Percentiles rank a stretch among this genome's conserved stretches.
These are phyloP conservation scores for Brachypodius melanocephalos DNA, from an alignment of 2,113 vertebrate genomes.

Conservation along the genomic window DNA sequence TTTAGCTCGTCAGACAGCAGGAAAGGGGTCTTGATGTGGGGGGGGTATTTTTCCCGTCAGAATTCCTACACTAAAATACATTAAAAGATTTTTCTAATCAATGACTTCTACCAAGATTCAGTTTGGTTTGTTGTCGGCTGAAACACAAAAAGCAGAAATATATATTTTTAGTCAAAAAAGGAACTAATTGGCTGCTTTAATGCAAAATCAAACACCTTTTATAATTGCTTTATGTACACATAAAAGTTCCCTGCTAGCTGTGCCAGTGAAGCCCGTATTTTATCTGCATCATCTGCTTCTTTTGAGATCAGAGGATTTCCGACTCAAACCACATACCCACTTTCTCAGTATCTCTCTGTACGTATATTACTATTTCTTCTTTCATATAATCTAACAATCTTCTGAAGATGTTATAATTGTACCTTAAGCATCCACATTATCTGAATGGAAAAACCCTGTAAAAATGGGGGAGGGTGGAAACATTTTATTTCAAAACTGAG, in stretches of 20 bases:
- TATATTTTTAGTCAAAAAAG: slow-evolving; percentile 45
- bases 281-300: slow-evolving; percentile 71
- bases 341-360: slow-evolving; percentile 45
- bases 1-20: neutral
- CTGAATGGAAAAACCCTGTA: slow-evolving; percentile 18
- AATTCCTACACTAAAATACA: neutral
- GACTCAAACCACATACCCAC: slow-evolving; percentile 33
- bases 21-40: neutral
- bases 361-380: slow-evolving; percentile 54
- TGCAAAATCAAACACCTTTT: slow-evolving; percentile 69
- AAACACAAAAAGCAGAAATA: slow-evolving; percentile 29
- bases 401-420: slow-evolving; percentile 62
- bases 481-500: neutral
- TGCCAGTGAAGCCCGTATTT: slow-evolving; percentile 59
- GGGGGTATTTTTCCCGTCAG: neutral
- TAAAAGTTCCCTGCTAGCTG: slow-evolving; percentile 61
- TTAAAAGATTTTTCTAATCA: neutral
- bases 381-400: slow-evolving; percentile 64
- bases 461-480: neutral
- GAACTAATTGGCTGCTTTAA: slow-evolving; percentile 65
- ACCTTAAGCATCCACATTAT: slow-evolving; percentile 58
- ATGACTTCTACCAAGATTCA: neutral
- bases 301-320: slow-evolving; percentile 66
- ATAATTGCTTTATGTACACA: slow-evolving; percentile 68
- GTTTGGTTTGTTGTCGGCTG: slow-evolving; percentile 13